Evolutionary conservation across 1,140 invertebrate species (phyloP), one percentile per base, ranked within the genome.

Genomic region (Bombus waltoni): DNA sequence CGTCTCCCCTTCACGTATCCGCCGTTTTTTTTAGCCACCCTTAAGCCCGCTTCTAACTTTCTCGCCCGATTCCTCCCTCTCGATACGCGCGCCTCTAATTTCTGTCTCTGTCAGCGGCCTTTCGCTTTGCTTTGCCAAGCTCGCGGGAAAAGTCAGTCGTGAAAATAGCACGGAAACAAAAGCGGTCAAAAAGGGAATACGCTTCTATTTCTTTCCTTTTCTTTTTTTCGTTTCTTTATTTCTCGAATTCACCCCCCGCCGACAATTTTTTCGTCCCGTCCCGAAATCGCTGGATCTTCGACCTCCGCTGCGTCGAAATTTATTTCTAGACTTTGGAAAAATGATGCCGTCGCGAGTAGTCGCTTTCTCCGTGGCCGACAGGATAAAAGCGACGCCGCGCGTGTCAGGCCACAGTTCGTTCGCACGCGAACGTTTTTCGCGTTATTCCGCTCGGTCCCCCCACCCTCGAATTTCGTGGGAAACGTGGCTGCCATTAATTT

Each of bases 81-180:
- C 62, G 40, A 47, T 25, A 28, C 76, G 44, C 71, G n/a, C 62
- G 40, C n/a, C 72, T 47, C 72, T 1, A 9, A 25, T 62, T 42
- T 32, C 15, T 42, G 4, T 62, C 38, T 57, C 57, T 18, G 62
- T 71, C 15, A 68, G 6, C 65, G 13, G n/a, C 62, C 77, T 65
- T 73, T 44, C 10, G 42, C 66, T 84, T 81, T 87, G 71, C 86
- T 47, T 85, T 80, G 86, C 76, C 86, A 87, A 85, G 77, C 75
- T 85, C 75, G 59, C 32, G 62, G 42, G 32, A 76, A 86, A 83
- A 83, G 53, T 71, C 44, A 42, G 18, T 10, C 38, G 28, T 38
- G 57, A 53, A 62, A 80, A 74, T 59, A n/a, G 38, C 72, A 62
- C 70, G 68, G 4, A 66, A 68, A 47, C 15, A 72, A 78, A 42